These are phyloP conservation scores for Noctilio leporinus DNA, from an alignment of 2,113 vertebrate genomes.

Conservation along the genomic window DNA sequence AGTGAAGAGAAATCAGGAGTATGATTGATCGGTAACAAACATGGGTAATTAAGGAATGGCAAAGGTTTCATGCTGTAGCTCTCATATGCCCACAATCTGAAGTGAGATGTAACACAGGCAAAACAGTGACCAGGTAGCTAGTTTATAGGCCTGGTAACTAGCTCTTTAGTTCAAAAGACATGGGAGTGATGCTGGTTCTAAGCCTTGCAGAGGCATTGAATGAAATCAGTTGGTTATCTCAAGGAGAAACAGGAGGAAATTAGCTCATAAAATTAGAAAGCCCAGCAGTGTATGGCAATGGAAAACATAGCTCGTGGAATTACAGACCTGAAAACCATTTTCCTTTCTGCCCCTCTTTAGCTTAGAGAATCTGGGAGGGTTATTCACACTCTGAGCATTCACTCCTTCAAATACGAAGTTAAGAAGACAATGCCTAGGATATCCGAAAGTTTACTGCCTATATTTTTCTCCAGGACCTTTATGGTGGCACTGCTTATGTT, in stretches of 20 bases:
- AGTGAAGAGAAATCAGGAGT: neutral
- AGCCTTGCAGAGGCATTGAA: neutral
- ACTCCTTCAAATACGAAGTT: neutral
- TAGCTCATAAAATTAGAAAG: neutral
- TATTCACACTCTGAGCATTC: neutral
- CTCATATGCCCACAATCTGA: neutral
- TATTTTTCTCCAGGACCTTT: no score
- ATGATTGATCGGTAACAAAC: neutral
- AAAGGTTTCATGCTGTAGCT: neutral
- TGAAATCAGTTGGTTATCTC: neutral
- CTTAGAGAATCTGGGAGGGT: neutral
- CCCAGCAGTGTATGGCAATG: neutral
- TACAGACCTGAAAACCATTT: neutral
- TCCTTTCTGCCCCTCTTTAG: neutral
- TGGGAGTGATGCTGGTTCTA: neutral
- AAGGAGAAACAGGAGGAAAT: neutral
- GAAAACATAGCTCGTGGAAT: neutral
- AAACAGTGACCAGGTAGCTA: neutral
- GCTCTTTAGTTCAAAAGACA: neutral
- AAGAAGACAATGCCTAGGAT: no score
- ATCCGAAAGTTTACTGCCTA: no score
- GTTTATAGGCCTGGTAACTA: neutral
- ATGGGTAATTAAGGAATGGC: neutral
- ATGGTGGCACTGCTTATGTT: no score
- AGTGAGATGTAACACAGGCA: neutral